Base-by-base conservation (phyloP, 2,797 vertebrate species). In the Smutsia temminckii region DNA sequence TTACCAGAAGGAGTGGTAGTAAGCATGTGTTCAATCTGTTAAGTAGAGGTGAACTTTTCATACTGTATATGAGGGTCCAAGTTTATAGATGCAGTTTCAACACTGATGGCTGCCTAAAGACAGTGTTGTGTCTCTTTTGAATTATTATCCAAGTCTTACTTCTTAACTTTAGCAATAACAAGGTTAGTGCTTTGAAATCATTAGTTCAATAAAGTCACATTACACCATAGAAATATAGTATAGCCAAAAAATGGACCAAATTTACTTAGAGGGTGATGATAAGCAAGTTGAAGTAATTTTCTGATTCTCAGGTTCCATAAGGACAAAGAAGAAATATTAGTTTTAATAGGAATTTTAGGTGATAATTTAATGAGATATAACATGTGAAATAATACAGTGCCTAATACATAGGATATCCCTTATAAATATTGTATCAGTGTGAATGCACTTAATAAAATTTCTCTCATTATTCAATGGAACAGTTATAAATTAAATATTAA, bases 321-420 rank as follows among this genome's bases (percentile, higher is more conserved):
- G 14, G 5, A 61, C 42, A 53, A 86, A 88, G 71, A 29, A 29
- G 7, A 94, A 85, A 83, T 74, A 80, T 42, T 32, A 81, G 29
- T 80, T 91, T 18, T 74, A 85, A 92, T 3, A 84, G 40, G 23
- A 95, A 94, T 85, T 81, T 57, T 10, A 94, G 8, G 2, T 42
- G 17, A 63, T 32, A 84, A 74, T 78, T 85, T 95, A 94, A 74
- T 94, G 17, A 57, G 17, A 71, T 61, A 74, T 85, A 46, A 74
- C 10, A 25, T 57, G 12, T 49, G n/a, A 94, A 91, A 80, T 61
- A 78, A n/a, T n/a, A 68, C 10, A 68, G 27, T 53, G 34, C 27
- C n/a, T 90, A 90, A 34, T 46, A 20, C 29, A 34, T 16, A 78
- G 37, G 49, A 21, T 37, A 66, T 78, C 42, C 23, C 21, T 96